Evolutionary conservation across 2,113 vertebrate species (phyloP).

Genomic region (Canis aureus): DNA sequence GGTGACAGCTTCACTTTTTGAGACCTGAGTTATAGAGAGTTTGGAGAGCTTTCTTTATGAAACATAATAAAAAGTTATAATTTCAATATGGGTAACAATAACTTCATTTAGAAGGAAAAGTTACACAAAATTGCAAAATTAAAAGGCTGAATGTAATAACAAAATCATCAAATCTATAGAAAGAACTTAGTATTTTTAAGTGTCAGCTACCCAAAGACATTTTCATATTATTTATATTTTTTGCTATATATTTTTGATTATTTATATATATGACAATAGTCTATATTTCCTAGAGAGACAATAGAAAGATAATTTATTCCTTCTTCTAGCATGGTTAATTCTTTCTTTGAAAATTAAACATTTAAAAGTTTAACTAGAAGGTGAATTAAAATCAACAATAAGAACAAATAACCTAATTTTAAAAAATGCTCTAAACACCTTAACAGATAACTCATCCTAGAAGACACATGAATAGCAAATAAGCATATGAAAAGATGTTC

Average conservation of each 20-base stretch:
- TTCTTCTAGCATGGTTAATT: neutral
- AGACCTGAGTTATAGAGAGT: neutral
- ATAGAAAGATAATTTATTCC: neutral
- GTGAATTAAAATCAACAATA: neutral
- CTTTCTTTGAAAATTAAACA: neutral
- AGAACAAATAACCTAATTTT: neutral
- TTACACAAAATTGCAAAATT: neutral
- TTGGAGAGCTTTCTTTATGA: neutral
- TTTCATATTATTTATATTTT: neutral
- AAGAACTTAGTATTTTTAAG: neutral
- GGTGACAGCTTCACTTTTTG: neutral
- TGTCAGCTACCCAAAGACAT: neutral
- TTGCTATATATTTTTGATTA: neutral
- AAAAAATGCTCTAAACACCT: neutral
- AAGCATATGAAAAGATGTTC: neutral
- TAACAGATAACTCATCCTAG: neutral
- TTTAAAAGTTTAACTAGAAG: slow-evolving; percentile 34
- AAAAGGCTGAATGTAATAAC: neutral
- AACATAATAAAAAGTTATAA: slow-evolving; percentile 11
- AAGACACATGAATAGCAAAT: neutral
- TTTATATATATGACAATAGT: neutral
- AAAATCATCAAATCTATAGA: neutral
- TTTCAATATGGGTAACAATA: slow-evolving; percentile 2
- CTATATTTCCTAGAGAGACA: neutral
- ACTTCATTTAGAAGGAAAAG: neutral